Percentiles rank a stretch among this genome's conserved stretches.
These are phyloP conservation scores for Neoascia interrupta DNA, from an alignment of 2,888 invertebrate species.

Conservation along the genomic window DNA sequence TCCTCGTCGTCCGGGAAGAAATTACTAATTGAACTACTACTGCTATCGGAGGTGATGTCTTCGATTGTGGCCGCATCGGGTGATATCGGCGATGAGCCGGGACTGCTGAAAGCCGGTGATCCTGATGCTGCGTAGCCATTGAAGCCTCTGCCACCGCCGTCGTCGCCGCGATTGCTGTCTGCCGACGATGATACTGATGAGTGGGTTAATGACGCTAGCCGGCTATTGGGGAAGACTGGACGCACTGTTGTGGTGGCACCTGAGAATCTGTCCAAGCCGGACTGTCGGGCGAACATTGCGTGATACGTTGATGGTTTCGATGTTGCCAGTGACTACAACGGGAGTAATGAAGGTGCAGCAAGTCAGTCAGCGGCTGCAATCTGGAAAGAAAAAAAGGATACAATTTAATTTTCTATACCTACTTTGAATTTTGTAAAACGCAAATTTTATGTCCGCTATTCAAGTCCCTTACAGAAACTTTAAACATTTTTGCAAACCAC, in stretches of 20 bases:
- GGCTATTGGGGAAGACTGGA: conserved; percentile 78
- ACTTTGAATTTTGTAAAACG: conserved; percentile 17
- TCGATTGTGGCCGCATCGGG: conserved; percentile 58
- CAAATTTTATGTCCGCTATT: conserved; percentile 14
- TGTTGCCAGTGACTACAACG: conserved; percentile 54
- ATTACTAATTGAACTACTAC: conserved; percentile 71
- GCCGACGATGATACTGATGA: conserved; percentile 67
- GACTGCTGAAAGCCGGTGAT: conserved; percentile 46
- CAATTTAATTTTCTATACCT: too few species aligned
- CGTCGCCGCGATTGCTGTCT: conserved; percentile 57
- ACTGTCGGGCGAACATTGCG: conserved; percentile 78
- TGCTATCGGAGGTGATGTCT: conserved; percentile 68
- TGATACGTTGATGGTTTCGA: conserved; percentile 55
- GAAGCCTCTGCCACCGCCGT: conserved; percentile 44
- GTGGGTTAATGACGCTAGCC: conserved; percentile 72
- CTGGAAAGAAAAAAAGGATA: conserved; percentile 25
- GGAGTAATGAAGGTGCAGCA: conserved; percentile 18
- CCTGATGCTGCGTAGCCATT: conserved; percentile 61
- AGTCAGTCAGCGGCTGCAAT: conserved; percentile 7
- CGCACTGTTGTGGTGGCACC: conserved; percentile 76
- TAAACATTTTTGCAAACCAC: conserved; percentile 24
- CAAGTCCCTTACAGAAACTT: too few species aligned
- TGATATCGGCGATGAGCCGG: conserved; percentile 54
- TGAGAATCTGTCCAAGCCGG: conserved; percentile 76
- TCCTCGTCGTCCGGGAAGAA: conserved; percentile 76